Base-by-base conservation (phyloP, 2,888 invertebrate species). In the Anarsia innoxiella region DNA sequence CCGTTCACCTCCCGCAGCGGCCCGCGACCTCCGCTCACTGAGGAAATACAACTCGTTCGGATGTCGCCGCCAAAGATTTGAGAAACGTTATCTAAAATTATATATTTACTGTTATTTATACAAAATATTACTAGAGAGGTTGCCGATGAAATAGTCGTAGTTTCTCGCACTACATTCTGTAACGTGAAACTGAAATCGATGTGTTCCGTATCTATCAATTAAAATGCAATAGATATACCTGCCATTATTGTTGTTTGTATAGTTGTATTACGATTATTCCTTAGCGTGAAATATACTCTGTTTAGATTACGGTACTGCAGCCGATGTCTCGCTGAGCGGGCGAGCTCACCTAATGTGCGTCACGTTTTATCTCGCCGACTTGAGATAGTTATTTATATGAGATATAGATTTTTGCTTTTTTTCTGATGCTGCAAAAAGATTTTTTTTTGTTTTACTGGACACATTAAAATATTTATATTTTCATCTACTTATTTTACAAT, bases 181-280 rank as follows among this genome's bases (percentile, higher is more conserved):
- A 37, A 34, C 32, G 29, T 26, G 36, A 42, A 39, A 51, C 59
- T 60, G 59, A 64, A 66, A 71, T 57, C 56, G 56, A 72, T 70
- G 71, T 74, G 73, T 76, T 77, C 73, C 61, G 55, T n/a, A n/a
- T 59, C 8, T 25, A 69, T 68, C 63, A 67, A 75, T 66, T 72
- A 64, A 56, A 69, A 71, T 70, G 66, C 68, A 72, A 76, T 73
- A 74, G 67, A 61, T 53, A 64, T 61, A 69, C 62, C 68, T 67
- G 69, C 69, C 67, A 69, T 67, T 61, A 57, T 67, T 68, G 59
- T 70, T 67, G 56, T 49, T 70, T 66, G 56, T 49, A 51, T 60
- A 56, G 53, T 59, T 54, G 46, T 59, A 53, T 45, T 51, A 51
- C 46, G 44, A 45, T 51, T 50, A 54, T 54, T 41, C 49, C 50